Evolutionary conservation across 2,888 invertebrate species (phyloP).

Genomic region (Phyto melanocephala): DNA sequence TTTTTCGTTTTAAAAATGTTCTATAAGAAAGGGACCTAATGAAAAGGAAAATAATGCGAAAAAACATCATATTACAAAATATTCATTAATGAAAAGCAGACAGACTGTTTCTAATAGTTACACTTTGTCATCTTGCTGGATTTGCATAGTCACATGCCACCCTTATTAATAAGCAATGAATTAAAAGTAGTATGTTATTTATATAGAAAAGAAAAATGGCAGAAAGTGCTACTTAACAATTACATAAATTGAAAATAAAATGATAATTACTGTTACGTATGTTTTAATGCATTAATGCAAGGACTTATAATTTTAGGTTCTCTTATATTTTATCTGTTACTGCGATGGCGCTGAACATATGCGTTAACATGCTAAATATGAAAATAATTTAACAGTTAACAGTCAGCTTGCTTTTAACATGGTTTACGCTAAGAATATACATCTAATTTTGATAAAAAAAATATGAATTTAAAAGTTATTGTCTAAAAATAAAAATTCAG

Average conservation of each 20-base stretch:
- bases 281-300: neutral
- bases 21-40: too few species aligned
- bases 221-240: slow-evolving; percentile 14
- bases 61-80: slow-evolving; percentile 17
- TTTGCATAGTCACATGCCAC: neutral
- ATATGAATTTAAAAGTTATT: too few species aligned
- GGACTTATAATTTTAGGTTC: neutral
- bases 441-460: too few species aligned
- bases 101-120: neutral
- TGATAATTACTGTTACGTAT: slow-evolving; percentile 42
- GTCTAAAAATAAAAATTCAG: too few species aligned
- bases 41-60: neutral
- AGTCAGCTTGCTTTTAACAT: too few species aligned
- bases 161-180: slow-evolving; percentile 5
- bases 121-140: neutral
- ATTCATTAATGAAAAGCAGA: slow-evolving; percentile 45
- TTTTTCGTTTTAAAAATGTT: slow-evolving; percentile 1
- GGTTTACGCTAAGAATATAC: too few species aligned
- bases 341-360: neutral
- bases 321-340: neutral
- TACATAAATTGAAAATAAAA: slow-evolving; percentile 28
- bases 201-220: neutral
- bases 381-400: too few species aligned
- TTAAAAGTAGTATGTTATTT: neutral
- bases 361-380: slow-evolving; percentile 35